Conservation (phyloP, 2,888 invertebrate species). For the Tiliacea aurago region DNA sequence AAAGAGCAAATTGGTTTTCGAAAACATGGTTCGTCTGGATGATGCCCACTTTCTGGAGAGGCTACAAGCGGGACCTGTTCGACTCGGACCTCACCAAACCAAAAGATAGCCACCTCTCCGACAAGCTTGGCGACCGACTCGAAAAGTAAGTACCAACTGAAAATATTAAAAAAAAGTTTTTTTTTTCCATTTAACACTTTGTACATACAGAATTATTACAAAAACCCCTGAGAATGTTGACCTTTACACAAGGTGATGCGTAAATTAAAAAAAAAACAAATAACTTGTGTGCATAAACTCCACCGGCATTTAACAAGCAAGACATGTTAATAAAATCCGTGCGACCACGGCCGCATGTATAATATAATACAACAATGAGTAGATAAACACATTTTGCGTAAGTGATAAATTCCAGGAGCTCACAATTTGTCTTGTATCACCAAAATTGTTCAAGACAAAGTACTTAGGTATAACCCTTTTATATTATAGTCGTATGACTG, state of each 20-base stretch:
- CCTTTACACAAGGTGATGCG: conserved; percentile 74
- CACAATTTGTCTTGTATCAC: conserved; percentile 16
- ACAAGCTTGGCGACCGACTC: conserved; percentile 91
- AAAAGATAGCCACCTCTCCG: conserved; percentile 92
- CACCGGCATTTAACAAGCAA: conserved; percentile 60
- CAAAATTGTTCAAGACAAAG: conserved; percentile 17
- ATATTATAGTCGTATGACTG: not conserved
- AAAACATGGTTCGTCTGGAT: conserved; percentile 89
- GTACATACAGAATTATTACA: not conserved
- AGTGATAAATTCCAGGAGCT: conserved; percentile 29
- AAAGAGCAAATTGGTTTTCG: conserved; percentile 84
- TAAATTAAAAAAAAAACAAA: conserved; percentile 61
- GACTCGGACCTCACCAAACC: conserved; percentile 93
- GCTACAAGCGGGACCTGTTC: conserved; percentile 92
- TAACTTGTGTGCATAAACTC: conserved; percentile 44
- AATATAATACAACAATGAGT: conserved; percentile 49
- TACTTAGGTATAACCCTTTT: not conserved
- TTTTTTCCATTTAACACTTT: no score
- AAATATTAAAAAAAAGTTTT: no score
- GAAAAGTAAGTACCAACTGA: conserved; percentile 87
- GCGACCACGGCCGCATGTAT: conserved; percentile 57
- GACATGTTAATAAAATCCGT: conserved; percentile 67
- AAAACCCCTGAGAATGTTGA: conserved; percentile 61
- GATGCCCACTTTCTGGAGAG: conserved; percentile 91
- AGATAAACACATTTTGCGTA: conserved; percentile 34